These are phyloP conservation scores for Chloebia gouldiae DNA, from an alignment of 2,113 vertebrate genomes.

Conservation along the genomic window DNA sequence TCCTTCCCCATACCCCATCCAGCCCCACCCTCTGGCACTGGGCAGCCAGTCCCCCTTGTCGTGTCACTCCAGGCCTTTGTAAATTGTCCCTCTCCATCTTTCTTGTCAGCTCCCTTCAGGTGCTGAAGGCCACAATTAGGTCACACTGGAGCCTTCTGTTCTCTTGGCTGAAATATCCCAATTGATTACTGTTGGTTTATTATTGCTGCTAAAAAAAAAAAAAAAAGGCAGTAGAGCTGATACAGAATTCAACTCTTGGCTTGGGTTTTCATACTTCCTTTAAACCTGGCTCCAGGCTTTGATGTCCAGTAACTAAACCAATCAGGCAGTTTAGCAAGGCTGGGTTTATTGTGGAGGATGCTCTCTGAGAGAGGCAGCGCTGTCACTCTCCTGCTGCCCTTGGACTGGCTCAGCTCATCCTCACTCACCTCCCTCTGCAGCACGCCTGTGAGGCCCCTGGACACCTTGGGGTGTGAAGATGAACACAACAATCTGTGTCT, in stretches of 20 bases:
- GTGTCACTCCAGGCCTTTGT: background rate
- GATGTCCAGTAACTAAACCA: background rate
- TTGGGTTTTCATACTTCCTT: background rate
- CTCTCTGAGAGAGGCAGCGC: background rate
- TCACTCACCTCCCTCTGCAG: background rate
- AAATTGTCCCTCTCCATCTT: background rate
- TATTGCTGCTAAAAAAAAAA: background rate
- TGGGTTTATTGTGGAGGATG: background rate
- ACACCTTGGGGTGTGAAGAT: background rate
- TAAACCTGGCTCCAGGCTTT: background rate
- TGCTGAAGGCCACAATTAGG: background rate
- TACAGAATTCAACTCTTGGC: background rate
- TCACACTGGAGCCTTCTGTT: background rate
- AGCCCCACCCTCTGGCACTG: background rate
- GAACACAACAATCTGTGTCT: background rate
- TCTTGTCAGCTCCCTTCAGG: background rate
- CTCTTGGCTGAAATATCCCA: background rate
- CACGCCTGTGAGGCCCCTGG: accelerated
- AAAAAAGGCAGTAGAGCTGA: background rate
- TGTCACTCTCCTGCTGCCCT: background rate
- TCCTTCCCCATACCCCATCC: background rate
- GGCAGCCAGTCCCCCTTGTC: background rate
- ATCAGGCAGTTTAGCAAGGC: background rate
- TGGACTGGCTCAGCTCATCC: background rate
- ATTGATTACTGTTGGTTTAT: background rate